Base-by-base conservation (phyloP, 2,888 invertebrate species). In the Omphaloscelis lunosa region DNA sequence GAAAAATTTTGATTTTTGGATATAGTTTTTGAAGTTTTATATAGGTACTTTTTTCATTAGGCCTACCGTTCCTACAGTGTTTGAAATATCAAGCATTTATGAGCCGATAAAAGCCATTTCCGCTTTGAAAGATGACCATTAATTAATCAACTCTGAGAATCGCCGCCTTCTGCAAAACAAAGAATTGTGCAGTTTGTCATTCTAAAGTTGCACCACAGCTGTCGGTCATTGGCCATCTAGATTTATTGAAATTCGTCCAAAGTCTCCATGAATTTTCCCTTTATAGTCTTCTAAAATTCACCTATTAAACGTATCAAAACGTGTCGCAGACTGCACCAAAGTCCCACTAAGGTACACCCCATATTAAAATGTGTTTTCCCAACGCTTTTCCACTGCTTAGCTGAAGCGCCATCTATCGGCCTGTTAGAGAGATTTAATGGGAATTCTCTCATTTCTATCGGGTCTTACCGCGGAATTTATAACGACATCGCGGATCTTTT, bases 361-460 rank as follows among this genome's bases (percentile, higher is more conserved):
- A 93, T 94, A 95, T 95, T 94, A 95, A 95, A 95, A 95, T 94
- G 94, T 94, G 94, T 95, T 95, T 95, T 95, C 90, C 92, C 88
- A 89, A 89, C 91, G 88, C 91, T 91, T 92, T 92, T 86, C 88
- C 90, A 89, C 91, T 93, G 91, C 93, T 94, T 93, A 93, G 92
- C 87, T 80, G 89, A 86, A 93, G 91, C 93, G 94, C 94, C 93
- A 95, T 94, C 95, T 95, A 95, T 95, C 94, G 93, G 93, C 93
- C 91, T 92, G 92, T 94, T 93, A 92, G 91, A 91, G 90, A 94
- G 94, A 95, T 95, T 95, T 95, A 95, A 95, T 93, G 94, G 93
- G 91, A 94, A 93, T 94, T 93, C 93, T 94, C 94, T 95, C 94
- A 95, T 95, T 95, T 96, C 95, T 95, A 95, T 95, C 95, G 94